These are phyloP conservation scores for Zosterops hypoxanthus DNA, from an alignment of 2,113 vertebrate species.

Conservation along the genomic window DNA sequence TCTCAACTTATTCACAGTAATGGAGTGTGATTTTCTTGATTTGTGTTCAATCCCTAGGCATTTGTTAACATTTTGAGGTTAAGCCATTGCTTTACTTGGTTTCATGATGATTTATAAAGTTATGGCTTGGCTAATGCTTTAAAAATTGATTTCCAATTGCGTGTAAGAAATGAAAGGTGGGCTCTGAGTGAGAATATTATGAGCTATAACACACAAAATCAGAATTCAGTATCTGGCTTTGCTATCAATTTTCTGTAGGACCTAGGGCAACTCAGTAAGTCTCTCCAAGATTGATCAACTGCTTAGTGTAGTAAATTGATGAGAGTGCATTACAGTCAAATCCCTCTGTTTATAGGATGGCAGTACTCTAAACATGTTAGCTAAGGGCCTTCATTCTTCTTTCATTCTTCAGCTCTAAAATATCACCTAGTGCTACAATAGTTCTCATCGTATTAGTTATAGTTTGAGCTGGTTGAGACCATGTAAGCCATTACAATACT, in stretches of 20 bases:
- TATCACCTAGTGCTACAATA: background rate
- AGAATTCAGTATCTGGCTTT: constrained; percentile 8
- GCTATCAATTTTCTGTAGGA: background rate
- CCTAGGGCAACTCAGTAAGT: background rate
- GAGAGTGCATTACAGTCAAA: background rate
- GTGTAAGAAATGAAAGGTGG: background rate
- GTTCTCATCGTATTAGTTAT: background rate
- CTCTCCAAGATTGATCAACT: background rate
- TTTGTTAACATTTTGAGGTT: constrained; percentile 33
- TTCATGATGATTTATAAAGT: constrained; percentile 9
- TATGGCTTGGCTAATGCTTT: background rate
- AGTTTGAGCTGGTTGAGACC: background rate
- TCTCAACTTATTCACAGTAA: background rate
- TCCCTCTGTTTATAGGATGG: background rate
- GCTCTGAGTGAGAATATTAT: background rate
- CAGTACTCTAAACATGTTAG: background rate
- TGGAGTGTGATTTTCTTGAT: background rate
- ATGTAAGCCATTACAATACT: background rate
- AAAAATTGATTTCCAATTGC: background rate
- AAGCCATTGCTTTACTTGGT: background rate
- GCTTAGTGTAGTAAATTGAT: background rate
- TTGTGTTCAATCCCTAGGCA: background rate
- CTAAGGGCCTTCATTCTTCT: background rate
- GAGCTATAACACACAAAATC: background rate
- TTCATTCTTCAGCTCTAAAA: background rate